Evolutionary conservation across 2,113 vertebrate genomes (phyloP).

Genomic region (Tautogolabrus adspersus): DNA sequence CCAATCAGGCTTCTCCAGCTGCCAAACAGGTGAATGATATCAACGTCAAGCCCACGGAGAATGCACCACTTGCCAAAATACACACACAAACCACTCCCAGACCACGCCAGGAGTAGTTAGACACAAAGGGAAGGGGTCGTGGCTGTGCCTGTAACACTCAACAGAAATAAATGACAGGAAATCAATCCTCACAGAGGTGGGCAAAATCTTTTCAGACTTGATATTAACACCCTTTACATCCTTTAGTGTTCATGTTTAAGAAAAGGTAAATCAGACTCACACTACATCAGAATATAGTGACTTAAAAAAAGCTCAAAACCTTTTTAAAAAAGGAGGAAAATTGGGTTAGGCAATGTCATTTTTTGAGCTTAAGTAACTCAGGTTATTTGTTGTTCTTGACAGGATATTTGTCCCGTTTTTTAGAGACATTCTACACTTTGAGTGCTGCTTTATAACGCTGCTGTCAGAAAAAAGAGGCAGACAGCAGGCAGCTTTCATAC

Average conservation of each 20-base stretch:
- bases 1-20: no score
- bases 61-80: no score
- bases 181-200: not conserved
- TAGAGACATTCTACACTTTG: not conserved
- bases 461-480: slow-evolving; percentile 1
- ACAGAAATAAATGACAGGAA: no score
- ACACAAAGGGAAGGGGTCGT: no score
- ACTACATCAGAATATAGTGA: not conserved
- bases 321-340: not conserved
- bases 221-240: no score
- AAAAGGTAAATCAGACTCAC: not conserved
- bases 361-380: slow-evolving; percentile 20
- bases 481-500: slow-evolving; percentile 1
- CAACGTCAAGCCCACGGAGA: no score
- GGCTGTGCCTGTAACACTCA: no score
- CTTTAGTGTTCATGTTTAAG: not conserved
- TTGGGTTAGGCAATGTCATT: slow-evolving; percentile 14
- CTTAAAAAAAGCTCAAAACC: no score
- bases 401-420: not conserved
- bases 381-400: slow-evolving; percentile 17
- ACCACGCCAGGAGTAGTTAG: no score
- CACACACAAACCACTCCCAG: not conserved
- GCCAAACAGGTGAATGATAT: no score
- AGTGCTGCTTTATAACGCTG: not conserved
- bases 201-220: no score